phyloP scores from a whole-genome alignment of 2,797 vertebrate genomes.

The Sebastes kiyomatsui region DNA sequence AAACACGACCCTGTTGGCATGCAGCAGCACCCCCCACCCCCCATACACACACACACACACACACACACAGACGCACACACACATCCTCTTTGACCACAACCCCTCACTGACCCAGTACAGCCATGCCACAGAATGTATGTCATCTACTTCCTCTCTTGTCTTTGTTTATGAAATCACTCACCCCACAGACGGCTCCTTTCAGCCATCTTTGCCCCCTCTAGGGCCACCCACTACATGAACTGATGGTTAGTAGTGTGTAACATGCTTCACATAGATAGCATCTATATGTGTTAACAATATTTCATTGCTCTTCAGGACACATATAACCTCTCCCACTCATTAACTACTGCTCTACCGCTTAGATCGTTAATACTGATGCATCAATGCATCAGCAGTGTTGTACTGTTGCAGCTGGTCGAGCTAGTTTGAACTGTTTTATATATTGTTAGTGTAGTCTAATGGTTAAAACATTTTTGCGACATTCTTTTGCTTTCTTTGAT shows the following conservation, averaged over 20 bases:
- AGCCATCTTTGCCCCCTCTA: constrained; percentile 4
- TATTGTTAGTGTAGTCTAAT: not conserved
- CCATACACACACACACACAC: not conserved
- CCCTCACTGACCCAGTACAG: constrained; percentile 42
- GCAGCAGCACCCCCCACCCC: constrained; percentile 38
- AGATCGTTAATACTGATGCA: not conserved
- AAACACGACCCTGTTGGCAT: constrained; percentile 82
- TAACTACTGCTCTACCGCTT: not conserved
- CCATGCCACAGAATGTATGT: constrained; percentile 45
- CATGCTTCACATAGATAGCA: not conserved
- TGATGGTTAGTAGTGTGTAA: not conserved
- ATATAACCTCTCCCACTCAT: not conserved
- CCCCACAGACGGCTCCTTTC: constrained; percentile 32
- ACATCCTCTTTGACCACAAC: constrained; percentile 41
- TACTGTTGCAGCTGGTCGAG: not conserved
- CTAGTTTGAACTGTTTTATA: not conserved
- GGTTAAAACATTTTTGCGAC: not conserved
- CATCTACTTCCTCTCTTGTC: constrained; percentile 58
- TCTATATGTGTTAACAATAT: not conserved
- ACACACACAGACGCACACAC: constrained; percentile 10
- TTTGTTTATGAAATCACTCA: constrained; percentile 58
- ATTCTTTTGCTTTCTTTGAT: too few species aligned
- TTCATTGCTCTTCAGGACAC: not conserved
- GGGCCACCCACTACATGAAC: constrained; percentile 4
- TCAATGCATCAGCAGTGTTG: not conserved